These are phyloP conservation scores for Ennomos quercinarius DNA, from an alignment of 2,888 invertebrate genomes.

Conservation along the genomic window DNA sequence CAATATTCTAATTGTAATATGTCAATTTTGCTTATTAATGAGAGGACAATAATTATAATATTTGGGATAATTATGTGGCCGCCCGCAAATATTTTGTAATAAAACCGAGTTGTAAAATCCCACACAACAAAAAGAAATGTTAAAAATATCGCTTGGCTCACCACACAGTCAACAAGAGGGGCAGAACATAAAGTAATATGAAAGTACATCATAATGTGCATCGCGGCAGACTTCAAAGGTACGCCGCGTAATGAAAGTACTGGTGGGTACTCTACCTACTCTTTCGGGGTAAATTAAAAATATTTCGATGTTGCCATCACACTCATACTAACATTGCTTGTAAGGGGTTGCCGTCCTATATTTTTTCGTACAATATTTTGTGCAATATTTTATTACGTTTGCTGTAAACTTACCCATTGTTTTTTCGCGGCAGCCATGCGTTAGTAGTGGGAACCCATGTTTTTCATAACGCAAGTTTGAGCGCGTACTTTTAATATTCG, in stretches of 20 bases:
- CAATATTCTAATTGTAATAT: too few species aligned
- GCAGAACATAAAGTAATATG: slow-evolving; percentile 39
- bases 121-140: slow-evolving; percentile 21
- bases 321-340: slow-evolving; percentile 45
- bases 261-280: slow-evolving; percentile 55
- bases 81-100: neutral
- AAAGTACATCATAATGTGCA: slow-evolving; percentile 44
- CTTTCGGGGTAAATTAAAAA: slow-evolving; percentile 65
- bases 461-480: too few species aligned
- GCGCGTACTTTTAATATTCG: too few species aligned
- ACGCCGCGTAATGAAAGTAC: slow-evolving; percentile 62
- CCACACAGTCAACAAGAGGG: slow-evolving; percentile 31
- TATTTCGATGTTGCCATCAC: slow-evolving; percentile 62
- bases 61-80: too few species aligned
- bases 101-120: slow-evolving; percentile 5
- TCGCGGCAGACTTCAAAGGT: slow-evolving; percentile 64
- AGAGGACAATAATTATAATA: too few species aligned
- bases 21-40: too few species aligned
- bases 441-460: too few species aligned
- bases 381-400: neutral
- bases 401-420: too few species aligned
- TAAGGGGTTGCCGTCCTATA: slow-evolving; percentile 16
- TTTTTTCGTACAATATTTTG: slow-evolving; percentile 14
- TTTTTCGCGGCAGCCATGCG: too few species aligned
- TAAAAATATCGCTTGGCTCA: slow-evolving; percentile 24